phyloP scores from a whole-genome alignment of 2,888 invertebrate species.

The Caenorhabditis wallacei region DNA sequence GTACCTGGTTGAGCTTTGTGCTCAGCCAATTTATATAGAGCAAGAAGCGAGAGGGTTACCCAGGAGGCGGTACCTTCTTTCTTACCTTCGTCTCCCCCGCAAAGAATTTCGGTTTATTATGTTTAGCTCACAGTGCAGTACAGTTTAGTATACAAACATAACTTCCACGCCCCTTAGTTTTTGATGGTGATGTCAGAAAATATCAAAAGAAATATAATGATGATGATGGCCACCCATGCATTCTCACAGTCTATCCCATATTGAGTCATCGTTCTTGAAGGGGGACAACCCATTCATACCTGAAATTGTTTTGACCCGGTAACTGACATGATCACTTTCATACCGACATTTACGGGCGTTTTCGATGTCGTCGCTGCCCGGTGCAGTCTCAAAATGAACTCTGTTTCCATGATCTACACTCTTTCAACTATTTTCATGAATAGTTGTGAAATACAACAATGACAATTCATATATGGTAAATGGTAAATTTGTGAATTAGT shows the following conservation, averaged over 20 bases:
- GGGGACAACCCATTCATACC: conserved; percentile 11
- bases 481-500: neutral
- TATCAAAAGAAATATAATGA: conserved; percentile 38
- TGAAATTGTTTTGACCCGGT: neutral
- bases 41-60: conserved; percentile 15
- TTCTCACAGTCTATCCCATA: conserved; percentile 5
- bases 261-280: conserved; percentile 41
- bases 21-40: conserved; percentile 48
- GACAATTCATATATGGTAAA: neutral
- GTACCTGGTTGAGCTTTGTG: conserved; percentile 56
- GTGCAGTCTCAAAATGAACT: conserved; percentile 26
- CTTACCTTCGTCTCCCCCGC: conserved; percentile 48
- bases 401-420: conserved; percentile 37
- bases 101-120: conserved; percentile 57
- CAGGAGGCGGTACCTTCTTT: conserved; percentile 46
- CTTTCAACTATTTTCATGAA: conserved; percentile 10
- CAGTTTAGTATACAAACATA: conserved; percentile 53
- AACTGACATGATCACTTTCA: conserved; percentile 26
- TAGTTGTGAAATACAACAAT: conserved; percentile 20
- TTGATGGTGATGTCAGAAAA: conserved; percentile 60
- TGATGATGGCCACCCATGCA: conserved; percentile 42
- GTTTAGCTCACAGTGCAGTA: conserved; percentile 53
- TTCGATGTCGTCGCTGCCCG: conserved; percentile 12
- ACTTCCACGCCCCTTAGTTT: conserved; percentile 50
- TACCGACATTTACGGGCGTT: neutral